Conservation (phyloP, 1,140 invertebrate species). For the Drosophila auraria region DNA sequence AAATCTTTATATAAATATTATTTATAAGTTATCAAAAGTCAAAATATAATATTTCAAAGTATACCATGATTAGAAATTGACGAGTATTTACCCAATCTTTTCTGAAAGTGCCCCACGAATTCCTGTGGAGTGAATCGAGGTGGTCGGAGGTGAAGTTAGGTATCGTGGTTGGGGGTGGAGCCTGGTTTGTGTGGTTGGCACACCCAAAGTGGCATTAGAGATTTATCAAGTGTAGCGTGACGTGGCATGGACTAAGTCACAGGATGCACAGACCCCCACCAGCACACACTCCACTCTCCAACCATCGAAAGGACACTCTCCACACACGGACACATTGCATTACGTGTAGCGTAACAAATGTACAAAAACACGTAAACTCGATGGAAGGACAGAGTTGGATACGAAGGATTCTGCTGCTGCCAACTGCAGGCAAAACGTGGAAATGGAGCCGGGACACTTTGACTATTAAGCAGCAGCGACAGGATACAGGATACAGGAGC, state of each 20-base stretch:
- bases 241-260: conserved; percentile 73
- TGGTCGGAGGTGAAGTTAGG: conserved; percentile 1
- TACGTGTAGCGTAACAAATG: conserved; percentile 83
- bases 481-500: conserved; percentile 25
- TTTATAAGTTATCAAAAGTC: background rate
- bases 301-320: conserved; percentile 20
- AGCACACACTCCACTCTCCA: background rate
- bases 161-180: conserved; percentile 1
- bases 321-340: conserved; percentile 65
- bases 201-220: conserved; percentile 82
- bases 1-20: background rate
- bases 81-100: background rate
- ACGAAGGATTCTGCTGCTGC: conserved; percentile 39
- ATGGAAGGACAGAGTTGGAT: conserved; percentile 29
- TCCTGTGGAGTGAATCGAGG: conserved; percentile 17
- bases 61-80: background rate
- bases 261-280: conserved; percentile 32
- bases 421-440: conserved; percentile 54
- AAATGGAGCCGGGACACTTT: conserved; percentile 67
- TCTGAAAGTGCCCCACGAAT: background rate
- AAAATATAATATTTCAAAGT: background rate
- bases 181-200: conserved; percentile 64
- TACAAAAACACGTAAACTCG: conserved; percentile 79
- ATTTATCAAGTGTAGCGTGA: conserved; percentile 83
- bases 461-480: conserved; percentile 58